Conservation (phyloP, 2,888 invertebrate genomes). For the Erebia epiphron region DNA sequence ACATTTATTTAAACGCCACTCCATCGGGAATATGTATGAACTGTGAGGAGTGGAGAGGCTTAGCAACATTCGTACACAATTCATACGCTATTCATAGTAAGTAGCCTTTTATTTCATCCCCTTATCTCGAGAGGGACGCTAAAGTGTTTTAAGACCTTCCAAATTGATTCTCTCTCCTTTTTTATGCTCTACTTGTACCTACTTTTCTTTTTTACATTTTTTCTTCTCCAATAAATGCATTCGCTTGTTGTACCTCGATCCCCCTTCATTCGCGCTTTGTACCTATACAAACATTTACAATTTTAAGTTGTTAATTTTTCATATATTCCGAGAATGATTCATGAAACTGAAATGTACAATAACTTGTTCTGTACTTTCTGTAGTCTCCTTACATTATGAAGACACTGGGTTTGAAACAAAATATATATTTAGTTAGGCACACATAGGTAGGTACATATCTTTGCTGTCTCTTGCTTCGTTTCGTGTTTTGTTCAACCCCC, state of each 20-base stretch:
- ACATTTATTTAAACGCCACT: slow-evolving; percentile 7
- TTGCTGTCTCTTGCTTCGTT: no score
- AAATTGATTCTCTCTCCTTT: slow-evolving; percentile 38
- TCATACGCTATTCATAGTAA: slow-evolving; percentile 34
- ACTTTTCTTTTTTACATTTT: slow-evolving; percentile 12
- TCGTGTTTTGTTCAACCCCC: no score
- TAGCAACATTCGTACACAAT: slow-evolving; percentile 14
- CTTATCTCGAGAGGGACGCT: slow-evolving; percentile 32
- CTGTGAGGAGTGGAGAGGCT: background rate
- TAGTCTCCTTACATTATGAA: no score
- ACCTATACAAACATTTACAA: background rate
- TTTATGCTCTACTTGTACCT: slow-evolving; percentile 17
- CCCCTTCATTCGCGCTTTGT: background rate
- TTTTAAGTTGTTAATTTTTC: background rate
- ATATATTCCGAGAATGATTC: background rate
- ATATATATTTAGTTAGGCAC: no score
- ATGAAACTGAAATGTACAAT: no score
- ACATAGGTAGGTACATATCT: no score
- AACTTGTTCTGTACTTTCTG: no score
- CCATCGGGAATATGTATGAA: slow-evolving; percentile 2
- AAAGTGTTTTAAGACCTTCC: slow-evolving; percentile 39
- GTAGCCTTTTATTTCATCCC: slow-evolving; percentile 32
- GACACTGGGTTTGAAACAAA: no score
- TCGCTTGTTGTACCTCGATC: background rate
- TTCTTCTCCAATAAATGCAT: slow-evolving; percentile 5